Evolutionary conservation across 2,113 vertebrate species (phyloP).

Genomic region (Archocentrus centrarchus): DNA sequence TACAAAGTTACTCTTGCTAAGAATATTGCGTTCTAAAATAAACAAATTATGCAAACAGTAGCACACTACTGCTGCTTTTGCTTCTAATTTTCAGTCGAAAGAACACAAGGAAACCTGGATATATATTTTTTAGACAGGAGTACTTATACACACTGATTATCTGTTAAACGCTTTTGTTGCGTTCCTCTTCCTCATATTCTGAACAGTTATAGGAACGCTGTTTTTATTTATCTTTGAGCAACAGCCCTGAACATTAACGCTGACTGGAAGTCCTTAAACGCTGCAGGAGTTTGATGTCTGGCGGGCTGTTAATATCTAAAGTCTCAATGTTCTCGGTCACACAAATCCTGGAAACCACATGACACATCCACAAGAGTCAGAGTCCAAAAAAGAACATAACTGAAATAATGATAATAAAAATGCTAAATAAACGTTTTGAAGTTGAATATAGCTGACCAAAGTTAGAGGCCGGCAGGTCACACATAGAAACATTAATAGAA

Average conservation of each 20-base stretch:
- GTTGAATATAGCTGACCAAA: background rate
- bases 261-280: background rate
- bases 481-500: background rate
- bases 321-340: background rate
- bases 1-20: background rate
- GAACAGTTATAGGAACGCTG: background rate
- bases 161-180: background rate
- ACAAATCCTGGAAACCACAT: background rate
- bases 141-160: background rate
- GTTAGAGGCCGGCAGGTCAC: background rate
- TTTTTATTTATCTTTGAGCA: background rate
- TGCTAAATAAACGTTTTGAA: background rate
- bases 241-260: background rate
- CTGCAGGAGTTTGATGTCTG: background rate
- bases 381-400: background rate
- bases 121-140: too few relatives aligned
- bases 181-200: background rate
- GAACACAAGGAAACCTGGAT: too few relatives aligned
- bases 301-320: background rate
- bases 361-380: background rate
- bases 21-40: background rate
- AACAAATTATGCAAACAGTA: background rate
- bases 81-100: background rate
- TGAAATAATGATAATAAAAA: background rate
- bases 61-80: background rate